Evolutionary conservation across 2,888 invertebrate species (phyloP), one percentile per base, ranked within the genome.

Genomic region (Drosophila nr. fundita): DNA sequence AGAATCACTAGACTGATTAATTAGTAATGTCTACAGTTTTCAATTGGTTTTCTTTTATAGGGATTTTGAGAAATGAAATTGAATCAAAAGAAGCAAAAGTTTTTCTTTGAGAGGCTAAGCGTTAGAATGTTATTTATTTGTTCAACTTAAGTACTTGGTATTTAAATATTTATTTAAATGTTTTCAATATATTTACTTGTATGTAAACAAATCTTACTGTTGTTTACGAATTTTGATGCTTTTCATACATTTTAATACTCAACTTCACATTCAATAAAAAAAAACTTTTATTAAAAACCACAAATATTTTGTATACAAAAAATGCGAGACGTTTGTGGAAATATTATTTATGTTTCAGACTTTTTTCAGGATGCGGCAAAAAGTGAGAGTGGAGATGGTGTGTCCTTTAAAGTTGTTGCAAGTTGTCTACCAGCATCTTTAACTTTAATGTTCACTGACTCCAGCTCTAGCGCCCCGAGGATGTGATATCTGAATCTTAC

Each of bases 1-100:
- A 6, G 36, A 38, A 55, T 54, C 38, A 50, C 27, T 29, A 36
- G 29, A 34, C 52, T 57, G 42, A 24, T 67, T 52, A 67, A 68
- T 67, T 50, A 52, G 67, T 68, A 65, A 38, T 53, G 36, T 29
- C 54, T 34, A 29, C 21, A 21, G 32, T 48, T 48, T 18, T n/a
- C 48, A n/a, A 32, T 48, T 45, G 55, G 10, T 2, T n/a, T 30
- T 50, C 34, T 50, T 32, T 49, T 13, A 24, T 15, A 24, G 3
- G 1, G n/a, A 27, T 48, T 24, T 6, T 11, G 2, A 18, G 6
- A 24, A 54, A 18, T 38, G 54, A 11, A 18, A 38, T 38, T 18
- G 27, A 27, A 54, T 15, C 24, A 18, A 32, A 27, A 15, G 21
- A 29, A 30, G 7, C 11, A 59, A 59, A 63, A 58, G 34, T 59